These are phyloP conservation scores for Agrenia bidenticulata DNA, from an alignment of 2,888 invertebrate genomes.

Conservation along the genomic window DNA sequence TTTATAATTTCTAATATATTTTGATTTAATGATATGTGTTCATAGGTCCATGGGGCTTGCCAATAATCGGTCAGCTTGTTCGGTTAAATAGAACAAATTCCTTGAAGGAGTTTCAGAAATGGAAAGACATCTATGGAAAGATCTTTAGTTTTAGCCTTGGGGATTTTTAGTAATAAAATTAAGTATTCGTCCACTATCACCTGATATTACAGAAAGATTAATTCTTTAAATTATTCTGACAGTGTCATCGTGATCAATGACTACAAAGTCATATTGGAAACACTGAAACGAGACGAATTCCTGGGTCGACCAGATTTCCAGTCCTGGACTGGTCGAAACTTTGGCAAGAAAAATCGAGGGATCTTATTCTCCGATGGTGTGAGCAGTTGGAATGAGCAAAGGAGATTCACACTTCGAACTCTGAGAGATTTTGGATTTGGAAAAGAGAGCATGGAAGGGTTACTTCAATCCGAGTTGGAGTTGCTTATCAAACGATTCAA, in stretches of 20 bases:
- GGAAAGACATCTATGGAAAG: slow-evolving; percentile 1
- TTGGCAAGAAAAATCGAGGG: slow-evolving; percentile 33
- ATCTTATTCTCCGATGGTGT: slow-evolving; percentile 34
- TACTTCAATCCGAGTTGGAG: slow-evolving; percentile 28
- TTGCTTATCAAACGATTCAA: slow-evolving; percentile 19
- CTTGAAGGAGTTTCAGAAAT: slow-evolving; percentile 5
- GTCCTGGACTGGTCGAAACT: slow-evolving; percentile 22
- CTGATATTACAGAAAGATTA: no score
- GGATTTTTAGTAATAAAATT: slow-evolving; percentile 10
- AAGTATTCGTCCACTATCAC: no score
- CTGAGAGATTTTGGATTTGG: slow-evolving; percentile 36
- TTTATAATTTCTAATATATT: no score
- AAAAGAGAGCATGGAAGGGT: slow-evolving; percentile 38
- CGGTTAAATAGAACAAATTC: neutral
- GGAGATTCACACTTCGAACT: slow-evolving; percentile 22
- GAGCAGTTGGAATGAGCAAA: slow-evolving; percentile 18
- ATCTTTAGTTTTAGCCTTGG: neutral
- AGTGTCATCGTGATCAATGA: slow-evolving; percentile 36
- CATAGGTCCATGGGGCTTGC: slow-evolving; percentile 6
- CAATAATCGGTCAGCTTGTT: neutral
- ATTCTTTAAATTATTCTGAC: no score
- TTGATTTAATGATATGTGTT: neutral
- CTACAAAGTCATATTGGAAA: slow-evolving; percentile 30
- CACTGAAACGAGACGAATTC: slow-evolving; percentile 32
- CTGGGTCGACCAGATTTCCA: slow-evolving; percentile 35